phyloP scores from a whole-genome alignment of 2,888 invertebrate genomes.

The Emmelina monodactyla region DNA sequence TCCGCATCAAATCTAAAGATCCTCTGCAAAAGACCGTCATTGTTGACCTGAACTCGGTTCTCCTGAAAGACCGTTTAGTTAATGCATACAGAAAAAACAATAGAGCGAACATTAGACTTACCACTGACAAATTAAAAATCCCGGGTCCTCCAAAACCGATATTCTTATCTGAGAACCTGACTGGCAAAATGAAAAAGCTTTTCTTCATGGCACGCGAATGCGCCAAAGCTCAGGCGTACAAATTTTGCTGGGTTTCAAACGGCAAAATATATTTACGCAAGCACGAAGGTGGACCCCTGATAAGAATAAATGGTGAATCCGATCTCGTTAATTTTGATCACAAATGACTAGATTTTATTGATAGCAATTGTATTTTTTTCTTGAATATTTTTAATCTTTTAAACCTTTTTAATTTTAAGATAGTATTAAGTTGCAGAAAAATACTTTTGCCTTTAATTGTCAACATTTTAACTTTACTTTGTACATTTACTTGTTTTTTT shows the following conservation, averaged over 20 bases:
- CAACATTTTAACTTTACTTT: too few species aligned
- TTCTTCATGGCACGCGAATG: conserved; percentile 7
- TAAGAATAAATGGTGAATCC: neutral
- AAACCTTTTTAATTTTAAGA: too few species aligned
- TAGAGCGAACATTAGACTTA: too few species aligned
- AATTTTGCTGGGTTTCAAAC: conserved; percentile 8
- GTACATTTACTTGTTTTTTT: too few species aligned
- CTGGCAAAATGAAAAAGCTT: conserved; percentile 7
- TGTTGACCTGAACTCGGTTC: neutral
- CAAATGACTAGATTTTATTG: neutral
- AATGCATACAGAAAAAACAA: too few species aligned
- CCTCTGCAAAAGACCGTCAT: neutral
- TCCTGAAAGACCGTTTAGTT: neutral
- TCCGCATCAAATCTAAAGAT: neutral
- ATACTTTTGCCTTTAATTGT: too few species aligned
- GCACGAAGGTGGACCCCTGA: neutral
- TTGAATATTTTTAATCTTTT: too few species aligned
- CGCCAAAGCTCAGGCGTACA: conserved; percentile 6
- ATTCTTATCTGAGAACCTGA: conserved; percentile 6
- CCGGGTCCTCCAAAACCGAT: conserved; percentile 3
- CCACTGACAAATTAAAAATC: conserved; percentile 7
- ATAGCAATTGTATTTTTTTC: too few species aligned
- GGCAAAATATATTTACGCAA: conserved; percentile 7
- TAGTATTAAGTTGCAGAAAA: too few species aligned
- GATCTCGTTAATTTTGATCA: neutral